These are phyloP conservation scores for Rhombomys opimus DNA, from an alignment of 2,113 vertebrate species.

Conservation along the genomic window DNA sequence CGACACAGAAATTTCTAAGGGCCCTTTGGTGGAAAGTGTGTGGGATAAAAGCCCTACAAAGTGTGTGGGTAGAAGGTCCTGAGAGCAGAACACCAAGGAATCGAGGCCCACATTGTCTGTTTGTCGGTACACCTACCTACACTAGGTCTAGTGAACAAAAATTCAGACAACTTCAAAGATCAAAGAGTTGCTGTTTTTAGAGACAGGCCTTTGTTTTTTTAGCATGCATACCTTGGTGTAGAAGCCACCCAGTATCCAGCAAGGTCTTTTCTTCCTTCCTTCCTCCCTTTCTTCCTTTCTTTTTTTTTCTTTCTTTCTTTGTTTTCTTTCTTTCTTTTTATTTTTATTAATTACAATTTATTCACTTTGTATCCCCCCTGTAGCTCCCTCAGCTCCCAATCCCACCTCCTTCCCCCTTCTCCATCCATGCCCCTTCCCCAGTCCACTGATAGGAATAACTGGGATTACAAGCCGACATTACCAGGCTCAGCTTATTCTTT, in stretches of 20 bases:
- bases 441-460: not conserved
- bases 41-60: not conserved
- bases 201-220: not conserved
- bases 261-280: not conserved
- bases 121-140: not conserved
- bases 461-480: not conserved
- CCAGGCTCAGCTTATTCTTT: not conserved
- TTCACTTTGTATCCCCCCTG: no score
- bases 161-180: not conserved
- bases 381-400: no score
- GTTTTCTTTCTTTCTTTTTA: no score
- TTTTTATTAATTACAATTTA: no score
- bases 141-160: not conserved
- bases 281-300: no score
- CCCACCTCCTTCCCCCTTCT: no score
- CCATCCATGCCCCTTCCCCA: no score
- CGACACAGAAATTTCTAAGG: not conserved
- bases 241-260: not conserved
- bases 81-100: no score
- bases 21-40: not conserved
- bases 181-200: not conserved
- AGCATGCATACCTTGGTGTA: not conserved
- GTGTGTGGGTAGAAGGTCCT: no score
- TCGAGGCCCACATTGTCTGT: not conserved
- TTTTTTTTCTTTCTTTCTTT: no score